These are phyloP conservation scores for Rhincodon typus DNA, from an alignment of 2,797 vertebrate genomes.

Conservation along the genomic window DNA sequence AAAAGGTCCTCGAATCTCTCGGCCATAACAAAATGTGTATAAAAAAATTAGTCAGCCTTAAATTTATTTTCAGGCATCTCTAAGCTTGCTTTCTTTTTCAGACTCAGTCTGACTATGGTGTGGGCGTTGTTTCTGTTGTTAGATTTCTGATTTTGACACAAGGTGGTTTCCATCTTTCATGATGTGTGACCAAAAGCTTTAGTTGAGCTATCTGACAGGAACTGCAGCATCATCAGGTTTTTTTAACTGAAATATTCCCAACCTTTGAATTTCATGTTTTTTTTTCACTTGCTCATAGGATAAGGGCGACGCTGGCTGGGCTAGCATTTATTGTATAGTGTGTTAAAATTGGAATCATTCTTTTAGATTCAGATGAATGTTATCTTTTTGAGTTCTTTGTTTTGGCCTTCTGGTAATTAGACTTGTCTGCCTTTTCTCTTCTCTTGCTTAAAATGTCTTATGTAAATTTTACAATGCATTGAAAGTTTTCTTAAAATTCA, in stretches of 20 bases:
- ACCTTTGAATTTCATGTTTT: background rate
- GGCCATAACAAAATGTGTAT: no score
- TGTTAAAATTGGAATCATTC: background rate
- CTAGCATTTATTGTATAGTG: background rate
- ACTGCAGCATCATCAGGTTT: constrained; percentile 24
- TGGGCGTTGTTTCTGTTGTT: background rate
- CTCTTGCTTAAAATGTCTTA: background rate
- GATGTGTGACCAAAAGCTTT: background rate
- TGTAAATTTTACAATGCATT: background rate
- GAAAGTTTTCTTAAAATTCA: background rate
- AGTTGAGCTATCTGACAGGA: background rate
- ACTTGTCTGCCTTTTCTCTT: background rate
- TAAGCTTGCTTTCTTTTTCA: background rate
- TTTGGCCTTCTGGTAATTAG: background rate
- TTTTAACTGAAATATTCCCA: background rate
- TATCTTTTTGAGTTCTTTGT: background rate
- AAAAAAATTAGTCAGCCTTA: background rate
- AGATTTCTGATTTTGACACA: background rate
- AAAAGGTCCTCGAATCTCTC: background rate
- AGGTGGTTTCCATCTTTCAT: constrained; percentile 6
- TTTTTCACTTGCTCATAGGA: no score
- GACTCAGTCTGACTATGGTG: background rate
- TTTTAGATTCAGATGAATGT: background rate
- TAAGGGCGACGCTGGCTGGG: no score
- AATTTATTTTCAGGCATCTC: background rate